Evolutionary conservation across 2,113 vertebrate species (phyloP), one percentile per base, ranked within the genome.

Genomic region (Ibidorhyncha struthersii): DNA sequence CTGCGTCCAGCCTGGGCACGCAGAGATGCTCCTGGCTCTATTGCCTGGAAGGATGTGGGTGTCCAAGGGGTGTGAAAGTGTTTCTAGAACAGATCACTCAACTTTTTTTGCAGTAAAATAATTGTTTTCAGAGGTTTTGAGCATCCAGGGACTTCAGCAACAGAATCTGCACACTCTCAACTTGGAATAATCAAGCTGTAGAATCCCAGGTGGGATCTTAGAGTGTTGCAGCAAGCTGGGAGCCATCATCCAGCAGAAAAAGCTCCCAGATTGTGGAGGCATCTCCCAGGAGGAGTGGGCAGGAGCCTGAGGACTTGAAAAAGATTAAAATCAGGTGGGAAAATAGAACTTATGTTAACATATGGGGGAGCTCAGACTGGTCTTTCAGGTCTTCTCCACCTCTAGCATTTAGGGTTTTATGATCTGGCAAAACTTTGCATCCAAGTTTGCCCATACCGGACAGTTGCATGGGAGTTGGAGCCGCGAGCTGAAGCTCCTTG

Each of bases 1-100:
- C 23, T 56, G 21, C 1, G 4, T 29, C 38, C 66, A 40, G n/a
- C 38, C 25, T 30, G 30, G 40, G 17, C 20, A 14, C 0, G 0
- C 20, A 36, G 47, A 17, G 52, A 6, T 11, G 41, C 22, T 34
- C 59, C 23, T 38, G 69, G 58, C 56, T 84, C 69, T 29, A 4
- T 23, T 71, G 41, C 32, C 74, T 67, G 76, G 30, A 34, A n/a
- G 18, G 30, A 12, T 23, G 6, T 5, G 30, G 8, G 45, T 30
- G 27, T 72, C 50, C 41, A 13, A 62, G 41, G 69, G 38, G 1
- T n/a, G 14, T 26, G 36, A 45, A 89, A 52, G 38, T 20, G 23
- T 47, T 78, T 36, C 56, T 30, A 38, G 47, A 56, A 25, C 7
- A 58, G 29, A 45, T 29, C 14, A 1, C 23, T 82, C 49, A 9